Base-by-base conservation (phyloP, 2,113 vertebrate genomes). In the Corythornis vintsioides region DNA sequence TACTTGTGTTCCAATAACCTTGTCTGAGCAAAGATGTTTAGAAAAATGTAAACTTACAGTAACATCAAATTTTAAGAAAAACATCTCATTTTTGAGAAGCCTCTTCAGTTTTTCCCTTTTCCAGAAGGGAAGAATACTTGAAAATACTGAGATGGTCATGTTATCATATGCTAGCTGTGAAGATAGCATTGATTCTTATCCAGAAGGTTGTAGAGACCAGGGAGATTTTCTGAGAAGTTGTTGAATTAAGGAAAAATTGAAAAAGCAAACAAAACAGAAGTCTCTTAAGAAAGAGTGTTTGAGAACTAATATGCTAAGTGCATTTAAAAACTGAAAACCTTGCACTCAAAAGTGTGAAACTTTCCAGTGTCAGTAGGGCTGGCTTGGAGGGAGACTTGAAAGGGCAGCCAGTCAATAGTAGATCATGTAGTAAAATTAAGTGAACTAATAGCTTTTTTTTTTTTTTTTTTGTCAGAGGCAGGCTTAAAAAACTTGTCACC, bases 321-420 rank as follows among this genome's bases (percentile, higher is more conserved):
- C 28, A 20, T 60, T 79, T 35, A 33, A 60, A 73, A 69, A 26
- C 9, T 43, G 22, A 38, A 91, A 92, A 47, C 18, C 13, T 63
- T 81, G 40, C 21, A 47, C 18, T n/a, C 0, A 0, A 29, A 85
- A 88, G 40, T 22, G 38, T 40, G 45, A 64, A 72, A 69, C 22
- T 47, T 69, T 10, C 7, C 10, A 14, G 29, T 60, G 31, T 82
- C 43, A 55, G 6, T 38, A 24, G 50, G 35, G 11, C 59, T 82
- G 3, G 3, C 48, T 50, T 11, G 6, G 2, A 56, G 38, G 45
- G 38, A 35, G 11, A 15, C 0, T 0, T 47, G 53, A 47, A 83
- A 74, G 12, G 52, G 13, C 38, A 55, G 38, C 2, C 16, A 53
- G 12, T 21, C 20, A 28, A 10, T 78, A 25, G 21, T 42, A 66